Conservation (phyloP, 2,888 invertebrate genomes). For the Trichopoda pennipes region DNA sequence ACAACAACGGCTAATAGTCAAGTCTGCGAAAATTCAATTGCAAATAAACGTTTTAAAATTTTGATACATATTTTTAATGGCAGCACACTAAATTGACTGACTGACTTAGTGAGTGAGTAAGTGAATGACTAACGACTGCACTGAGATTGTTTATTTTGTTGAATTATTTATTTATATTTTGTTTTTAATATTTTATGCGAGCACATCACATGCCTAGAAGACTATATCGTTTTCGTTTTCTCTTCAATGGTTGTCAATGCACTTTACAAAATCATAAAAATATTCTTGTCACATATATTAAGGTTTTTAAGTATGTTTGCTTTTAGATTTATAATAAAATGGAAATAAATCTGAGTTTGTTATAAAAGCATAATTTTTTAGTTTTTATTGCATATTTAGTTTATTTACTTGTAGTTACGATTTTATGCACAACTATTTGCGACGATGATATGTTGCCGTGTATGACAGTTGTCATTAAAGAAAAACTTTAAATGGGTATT, state of each 20-base stretch:
- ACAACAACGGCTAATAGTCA: slow-evolving; percentile 7
- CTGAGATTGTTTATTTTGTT: slow-evolving; percentile 40
- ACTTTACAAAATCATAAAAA: slow-evolving; percentile 23
- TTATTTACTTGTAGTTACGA: slow-evolving; percentile 38
- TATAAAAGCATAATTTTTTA: slow-evolving; percentile 9
- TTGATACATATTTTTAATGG: slow-evolving; percentile 21
- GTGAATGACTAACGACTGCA: slow-evolving; percentile 39
- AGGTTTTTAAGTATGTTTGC: slow-evolving; percentile 41
- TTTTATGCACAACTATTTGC: neutral
- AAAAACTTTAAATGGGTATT: no score
- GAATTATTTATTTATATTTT: slow-evolving; percentile 28
- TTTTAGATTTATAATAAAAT: slow-evolving; percentile 54
- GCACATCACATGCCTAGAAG: slow-evolving; percentile 49
- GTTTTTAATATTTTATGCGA: slow-evolving; percentile 45
- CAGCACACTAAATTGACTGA: slow-evolving; percentile 36
- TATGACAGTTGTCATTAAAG: neutral
- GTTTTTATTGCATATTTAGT: slow-evolving; percentile 8
- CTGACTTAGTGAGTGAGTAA: slow-evolving; percentile 8
- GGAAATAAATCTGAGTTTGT: slow-evolving; percentile 52
- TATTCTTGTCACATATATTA: slow-evolving; percentile 48
- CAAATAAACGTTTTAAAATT: slow-evolving; percentile 21
- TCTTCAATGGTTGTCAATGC: slow-evolving; percentile 32
- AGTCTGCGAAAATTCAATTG: slow-evolving; percentile 29
- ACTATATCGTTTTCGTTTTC: neutral
- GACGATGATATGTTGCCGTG: neutral